Evolutionary conservation across 1,140 invertebrate genomes (phyloP).

Genomic region (Hestina assimilis): DNA sequence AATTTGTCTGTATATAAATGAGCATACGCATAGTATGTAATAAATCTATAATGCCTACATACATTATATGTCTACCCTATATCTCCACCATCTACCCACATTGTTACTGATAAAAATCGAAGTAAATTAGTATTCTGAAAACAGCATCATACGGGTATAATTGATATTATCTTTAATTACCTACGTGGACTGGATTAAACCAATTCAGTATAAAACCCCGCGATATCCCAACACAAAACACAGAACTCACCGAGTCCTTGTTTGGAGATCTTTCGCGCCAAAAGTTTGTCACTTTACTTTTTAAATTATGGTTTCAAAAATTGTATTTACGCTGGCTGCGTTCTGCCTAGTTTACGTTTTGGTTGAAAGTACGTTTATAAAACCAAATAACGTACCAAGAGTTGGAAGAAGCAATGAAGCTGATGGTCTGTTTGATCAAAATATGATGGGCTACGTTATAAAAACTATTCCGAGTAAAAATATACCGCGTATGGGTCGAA

Average conservation of each 20-base stretch:
- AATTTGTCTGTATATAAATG: no score
- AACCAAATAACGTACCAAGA: slow-evolving; percentile 68
- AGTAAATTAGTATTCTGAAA: slow-evolving; percentile 42
- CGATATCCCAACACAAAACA: background rate
- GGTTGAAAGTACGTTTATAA: slow-evolving; percentile 58
- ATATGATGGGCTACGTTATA: slow-evolving; percentile 64
- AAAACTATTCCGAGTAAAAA: slow-evolving; percentile 66
- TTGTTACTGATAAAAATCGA: slow-evolving; percentile 25
- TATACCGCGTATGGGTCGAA: slow-evolving; percentile 67
- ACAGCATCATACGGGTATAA: slow-evolving; percentile 18
- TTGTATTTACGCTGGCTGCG: slow-evolving; percentile 35
- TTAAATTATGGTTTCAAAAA: slow-evolving; percentile 53
- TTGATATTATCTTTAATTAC: slow-evolving; percentile 34
- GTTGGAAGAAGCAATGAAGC: slow-evolving; percentile 68
- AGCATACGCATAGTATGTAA: no score
- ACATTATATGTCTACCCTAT: no score
- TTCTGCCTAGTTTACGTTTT: slow-evolving; percentile 52
- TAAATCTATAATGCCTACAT: no score
- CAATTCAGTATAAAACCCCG: slow-evolving; percentile 38
- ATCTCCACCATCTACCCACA: slow-evolving; percentile 4
- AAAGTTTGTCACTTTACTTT: slow-evolving; percentile 11
- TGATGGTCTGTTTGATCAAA: slow-evolving; percentile 55
- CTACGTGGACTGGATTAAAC: slow-evolving; percentile 52
- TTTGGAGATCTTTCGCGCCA: background rate
- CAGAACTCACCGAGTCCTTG: background rate